Conservation (phyloP, 2,797 vertebrate genomes). For the Alcedo quadribrachys region DNA sequence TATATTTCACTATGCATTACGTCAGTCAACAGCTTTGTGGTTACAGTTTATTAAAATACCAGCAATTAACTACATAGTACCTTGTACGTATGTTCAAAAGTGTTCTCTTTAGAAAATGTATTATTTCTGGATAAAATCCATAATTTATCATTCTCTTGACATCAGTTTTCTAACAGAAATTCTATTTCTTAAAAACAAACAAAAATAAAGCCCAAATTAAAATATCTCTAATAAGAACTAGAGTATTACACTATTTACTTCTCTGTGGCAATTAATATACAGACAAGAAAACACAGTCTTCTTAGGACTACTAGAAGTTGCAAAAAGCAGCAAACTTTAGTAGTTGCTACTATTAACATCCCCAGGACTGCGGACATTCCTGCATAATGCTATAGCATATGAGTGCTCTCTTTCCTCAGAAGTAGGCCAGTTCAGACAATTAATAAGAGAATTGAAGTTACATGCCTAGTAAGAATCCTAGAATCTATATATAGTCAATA, state of each 20-base stretch:
- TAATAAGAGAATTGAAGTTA: not conserved
- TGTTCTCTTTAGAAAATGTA: not conserved
- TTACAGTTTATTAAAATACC: constrained; percentile 49
- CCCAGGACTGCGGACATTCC: not conserved
- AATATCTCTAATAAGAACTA: not conserved
- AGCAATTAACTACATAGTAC: constrained; percentile 2
- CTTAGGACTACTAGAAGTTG: not conserved
- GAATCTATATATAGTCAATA: not conserved
- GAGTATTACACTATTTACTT: not conserved
- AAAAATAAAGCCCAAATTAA: not conserved
- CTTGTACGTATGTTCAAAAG: not conserved
- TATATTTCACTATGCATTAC: constrained; percentile 1
- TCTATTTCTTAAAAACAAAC: not conserved
- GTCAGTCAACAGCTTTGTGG: not conserved
- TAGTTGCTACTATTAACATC: not conserved
- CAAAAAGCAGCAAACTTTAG: not conserved
- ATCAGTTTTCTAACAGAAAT: not conserved
- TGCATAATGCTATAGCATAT: not conserved
- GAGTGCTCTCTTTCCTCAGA: not conserved
- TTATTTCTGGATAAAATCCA: not conserved
- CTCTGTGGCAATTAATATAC: not conserved
- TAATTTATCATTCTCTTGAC: not conserved
- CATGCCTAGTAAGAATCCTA: not conserved
- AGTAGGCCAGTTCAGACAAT: not conserved
- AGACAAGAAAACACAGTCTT: not conserved